Conservation (phyloP, 2,888 invertebrate species). For the Notocelia uddmanniana region DNA sequence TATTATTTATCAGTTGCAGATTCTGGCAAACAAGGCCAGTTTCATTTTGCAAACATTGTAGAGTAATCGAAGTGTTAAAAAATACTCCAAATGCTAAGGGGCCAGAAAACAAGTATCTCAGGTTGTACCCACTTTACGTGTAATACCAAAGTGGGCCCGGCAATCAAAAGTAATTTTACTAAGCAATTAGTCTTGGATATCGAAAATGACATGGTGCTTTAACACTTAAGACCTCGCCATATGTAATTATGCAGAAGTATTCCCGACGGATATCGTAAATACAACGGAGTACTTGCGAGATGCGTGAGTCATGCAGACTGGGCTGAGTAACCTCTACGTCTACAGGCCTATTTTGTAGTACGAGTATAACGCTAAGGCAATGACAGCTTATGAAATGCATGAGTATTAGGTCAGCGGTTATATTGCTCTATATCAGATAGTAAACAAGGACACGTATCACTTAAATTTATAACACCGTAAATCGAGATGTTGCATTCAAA, state of each 20-base stretch:
- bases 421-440: constrained; percentile 18
- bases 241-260: constrained; percentile 56
- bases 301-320: constrained; percentile 66
- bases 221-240: constrained; percentile 48
- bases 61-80: neutral
- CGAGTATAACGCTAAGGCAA: constrained; percentile 26
- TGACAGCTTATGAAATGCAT: constrained; percentile 24
- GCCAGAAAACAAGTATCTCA: constrained; percentile 3
- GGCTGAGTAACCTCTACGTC: constrained; percentile 65
- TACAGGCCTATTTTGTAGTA: constrained; percentile 52
- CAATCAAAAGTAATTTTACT: constrained; percentile 34
- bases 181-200: constrained; percentile 37
- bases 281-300: constrained; percentile 61
- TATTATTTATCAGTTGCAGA: neutral
- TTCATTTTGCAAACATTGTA: neutral
- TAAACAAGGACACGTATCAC: constrained; percentile 22
- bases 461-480: constrained; percentile 41
- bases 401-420: constrained; percentile 29
- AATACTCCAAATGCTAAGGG: neutral
- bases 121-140: neutral
- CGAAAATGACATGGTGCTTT: constrained; percentile 43
- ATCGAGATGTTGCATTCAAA: constrained; percentile 28
- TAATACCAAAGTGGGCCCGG: constrained; percentile 26
- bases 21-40: neutral
- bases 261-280: constrained; percentile 71